phyloP scores from a whole-genome alignment of 2,888 invertebrate genomes.

The Mythimna loreyi region DNA sequence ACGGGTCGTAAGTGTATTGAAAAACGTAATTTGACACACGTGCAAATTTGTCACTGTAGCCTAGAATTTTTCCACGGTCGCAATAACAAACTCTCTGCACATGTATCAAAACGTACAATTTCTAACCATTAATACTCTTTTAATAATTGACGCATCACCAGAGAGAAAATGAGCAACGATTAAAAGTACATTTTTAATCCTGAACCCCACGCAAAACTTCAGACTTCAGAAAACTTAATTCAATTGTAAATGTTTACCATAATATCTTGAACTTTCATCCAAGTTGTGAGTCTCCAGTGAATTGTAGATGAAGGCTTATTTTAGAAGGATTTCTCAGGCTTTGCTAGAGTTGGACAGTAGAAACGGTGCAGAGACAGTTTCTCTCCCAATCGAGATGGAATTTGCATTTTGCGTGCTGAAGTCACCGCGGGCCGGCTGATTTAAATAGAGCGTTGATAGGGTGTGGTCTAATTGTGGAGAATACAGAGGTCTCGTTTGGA shows the following conservation, averaged over 20 bases:
- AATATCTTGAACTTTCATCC: slow-evolving; percentile 49
- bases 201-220: background rate
- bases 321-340: slow-evolving; percentile 60
- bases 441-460: slow-evolving; percentile 75
- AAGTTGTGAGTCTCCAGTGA: slow-evolving; percentile 37
- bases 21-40: too few species aligned
- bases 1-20: too few species aligned
- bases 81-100: too few species aligned
- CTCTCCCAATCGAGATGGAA: slow-evolving; percentile 82
- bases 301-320: slow-evolving; percentile 50
- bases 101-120: too few species aligned
- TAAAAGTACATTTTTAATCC: background rate
- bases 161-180: background rate
- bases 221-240: slow-evolving; percentile 25
- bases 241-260: slow-evolving; percentile 50
- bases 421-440: slow-evolving; percentile 69
- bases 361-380: slow-evolving; percentile 73
- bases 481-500: background rate
- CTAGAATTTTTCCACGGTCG: too few species aligned
- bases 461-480: slow-evolving; percentile 61
- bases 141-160: background rate
- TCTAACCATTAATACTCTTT: too few species aligned
- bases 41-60: too few species aligned
- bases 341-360: slow-evolving; percentile 50
- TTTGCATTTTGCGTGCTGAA: slow-evolving; percentile 84